These are phyloP conservation scores for Sapayoa aenigma DNA, from an alignment of 2,113 vertebrate genomes.

Conservation along the genomic window DNA sequence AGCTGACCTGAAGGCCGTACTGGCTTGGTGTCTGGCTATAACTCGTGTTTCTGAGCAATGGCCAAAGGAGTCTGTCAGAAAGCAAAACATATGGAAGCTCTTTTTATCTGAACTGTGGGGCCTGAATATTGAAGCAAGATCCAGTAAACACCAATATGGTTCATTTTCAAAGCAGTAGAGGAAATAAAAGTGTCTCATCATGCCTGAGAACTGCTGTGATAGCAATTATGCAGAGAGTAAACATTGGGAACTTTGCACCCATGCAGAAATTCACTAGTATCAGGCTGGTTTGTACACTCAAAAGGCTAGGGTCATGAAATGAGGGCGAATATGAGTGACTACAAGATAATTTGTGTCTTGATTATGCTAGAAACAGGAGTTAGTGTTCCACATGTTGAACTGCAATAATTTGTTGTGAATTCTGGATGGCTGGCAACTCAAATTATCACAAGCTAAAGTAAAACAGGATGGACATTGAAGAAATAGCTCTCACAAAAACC, in stretches of 20 bases:
- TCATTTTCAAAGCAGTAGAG: neutral
- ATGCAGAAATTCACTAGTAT: neutral
- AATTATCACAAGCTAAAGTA: neutral
- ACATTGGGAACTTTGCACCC: neutral
- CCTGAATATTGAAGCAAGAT: neutral
- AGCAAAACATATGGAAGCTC: constrained; percentile 17
- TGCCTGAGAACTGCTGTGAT: neutral
- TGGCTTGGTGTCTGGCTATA: constrained; percentile 25
- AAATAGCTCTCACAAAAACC: neutral
- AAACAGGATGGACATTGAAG: neutral
- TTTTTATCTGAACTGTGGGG: neutral
- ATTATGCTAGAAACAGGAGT: neutral
- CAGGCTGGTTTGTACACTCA: neutral
- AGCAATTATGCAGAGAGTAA: neutral
- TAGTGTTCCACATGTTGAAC: neutral
- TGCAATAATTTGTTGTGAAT: neutral
- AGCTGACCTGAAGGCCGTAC: neutral
- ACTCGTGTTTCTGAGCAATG: neutral
- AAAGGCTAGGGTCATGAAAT: neutral
- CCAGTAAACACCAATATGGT: neutral
- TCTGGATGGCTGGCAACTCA: neutral
- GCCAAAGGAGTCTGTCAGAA: constrained; percentile 14
- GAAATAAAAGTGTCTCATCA: neutral
- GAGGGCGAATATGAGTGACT: neutral
- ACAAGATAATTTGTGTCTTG: neutral